Evolutionary conservation across 1,140 invertebrate genomes (phyloP), one percentile per base, ranked within the genome.

Genomic region (Zaprionus ghesquierei): DNA sequence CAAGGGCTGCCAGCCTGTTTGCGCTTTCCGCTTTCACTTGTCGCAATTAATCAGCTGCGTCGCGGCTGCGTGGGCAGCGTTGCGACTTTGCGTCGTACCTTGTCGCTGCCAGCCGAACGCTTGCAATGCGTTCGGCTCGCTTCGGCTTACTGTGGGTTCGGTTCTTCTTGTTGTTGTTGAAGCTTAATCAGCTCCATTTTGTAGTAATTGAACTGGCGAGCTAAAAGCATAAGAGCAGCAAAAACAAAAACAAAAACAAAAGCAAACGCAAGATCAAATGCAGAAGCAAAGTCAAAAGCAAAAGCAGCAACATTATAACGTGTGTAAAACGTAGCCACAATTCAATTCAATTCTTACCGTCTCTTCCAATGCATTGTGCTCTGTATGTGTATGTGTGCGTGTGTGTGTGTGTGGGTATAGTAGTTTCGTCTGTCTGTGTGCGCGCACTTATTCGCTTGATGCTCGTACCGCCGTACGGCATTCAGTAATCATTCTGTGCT

Each of bases 401-500:
- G 61, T 65, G 33, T 54, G 51, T 46, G 44, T 70, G 25, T 4
- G 29, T 56, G 27, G 9, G 29, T 29, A 18, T 61, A 33, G 23
- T 9, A 5, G 18, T n/a, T 1, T 79, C 25, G 13, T 58, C 46
- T 50, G 25, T 66, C 12, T 73, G 27, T 80, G 35, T 64, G 69
- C 63, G 68, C 72, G 59, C 71, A 61, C 56, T 73, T 73, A 73
- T 75, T 81, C 35, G 79, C 68, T 61, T 75, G 81, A 87, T 86
- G 84, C 81, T 78, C 68, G 75, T 64, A 71, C 61, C 61, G 68
- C 75, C 79, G 18, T 46, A 46, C 41, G 68, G 75, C 79, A 70
- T 87, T 86, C 81, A 85, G 81, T 85, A 85, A 85, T 85, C 84
- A 79, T 86, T 86, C 75, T 86, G 82, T 82, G 79, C 72, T 75